phyloP scores from a whole-genome alignment of 1,140 invertebrate species.

The Diprion similis region DNA sequence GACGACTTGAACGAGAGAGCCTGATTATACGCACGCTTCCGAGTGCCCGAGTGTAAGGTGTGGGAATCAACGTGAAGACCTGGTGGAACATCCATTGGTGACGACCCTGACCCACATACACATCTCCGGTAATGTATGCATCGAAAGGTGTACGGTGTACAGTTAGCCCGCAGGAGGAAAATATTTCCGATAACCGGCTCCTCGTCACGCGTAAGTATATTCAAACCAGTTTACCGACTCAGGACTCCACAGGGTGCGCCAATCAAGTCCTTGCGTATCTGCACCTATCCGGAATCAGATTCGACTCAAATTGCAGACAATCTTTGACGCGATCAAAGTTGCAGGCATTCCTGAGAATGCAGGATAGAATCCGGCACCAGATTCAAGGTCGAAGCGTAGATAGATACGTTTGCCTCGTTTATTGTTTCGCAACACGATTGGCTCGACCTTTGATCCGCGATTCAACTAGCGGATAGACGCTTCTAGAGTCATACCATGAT shows the following conservation, averaged over 20 bases:
- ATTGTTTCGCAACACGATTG: no score
- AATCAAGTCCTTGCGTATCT: background rate
- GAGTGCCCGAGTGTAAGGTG: slow-evolving; percentile 27
- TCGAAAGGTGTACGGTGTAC: slow-evolving; percentile 27
- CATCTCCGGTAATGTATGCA: slow-evolving; percentile 19
- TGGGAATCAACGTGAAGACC: no score
- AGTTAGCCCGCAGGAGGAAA: slow-evolving; percentile 24
- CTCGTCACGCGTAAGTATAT: slow-evolving; percentile 11
- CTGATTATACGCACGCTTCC: slow-evolving; percentile 13
- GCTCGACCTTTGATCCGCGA: background rate
- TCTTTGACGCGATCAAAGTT: no score
- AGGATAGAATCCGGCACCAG: no score
- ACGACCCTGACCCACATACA: slow-evolving; percentile 57
- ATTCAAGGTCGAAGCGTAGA: no score
- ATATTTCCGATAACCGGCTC: slow-evolving; percentile 18
- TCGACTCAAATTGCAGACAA: no score
- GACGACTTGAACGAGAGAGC: background rate
- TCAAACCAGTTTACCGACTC: background rate
- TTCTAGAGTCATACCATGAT: background rate
- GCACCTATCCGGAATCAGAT: background rate
- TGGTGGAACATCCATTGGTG: slow-evolving; percentile 43
- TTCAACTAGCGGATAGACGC: background rate
- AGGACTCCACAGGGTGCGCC: slow-evolving; percentile 1
- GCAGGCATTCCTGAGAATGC: no score
- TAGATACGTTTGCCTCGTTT: no score